Conservation (phyloP, 2,888 invertebrate species). For the Caenorhabditis sp. region DNA sequence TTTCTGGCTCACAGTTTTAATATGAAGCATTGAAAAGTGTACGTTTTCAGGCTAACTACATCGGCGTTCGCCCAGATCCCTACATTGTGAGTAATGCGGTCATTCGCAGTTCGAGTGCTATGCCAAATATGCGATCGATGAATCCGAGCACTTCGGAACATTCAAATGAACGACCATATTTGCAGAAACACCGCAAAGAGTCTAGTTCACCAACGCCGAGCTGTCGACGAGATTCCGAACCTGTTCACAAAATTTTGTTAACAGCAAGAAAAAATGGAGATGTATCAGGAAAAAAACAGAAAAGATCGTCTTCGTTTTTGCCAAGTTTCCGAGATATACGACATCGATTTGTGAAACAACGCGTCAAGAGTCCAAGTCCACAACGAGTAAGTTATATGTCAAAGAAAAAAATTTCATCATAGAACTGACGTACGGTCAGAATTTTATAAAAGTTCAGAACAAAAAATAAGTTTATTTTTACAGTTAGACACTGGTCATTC, state of each 20-base stretch:
- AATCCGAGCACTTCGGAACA: not conserved
- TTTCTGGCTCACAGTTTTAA: no score
- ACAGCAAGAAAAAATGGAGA: constrained; percentile 17
- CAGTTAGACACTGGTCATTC: no score
- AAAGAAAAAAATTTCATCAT: no score
- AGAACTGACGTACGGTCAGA: no score
- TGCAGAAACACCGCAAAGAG: not conserved
- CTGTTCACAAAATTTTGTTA: constrained; percentile 23
- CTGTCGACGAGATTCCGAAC: constrained; percentile 26
- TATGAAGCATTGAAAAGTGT: no score
- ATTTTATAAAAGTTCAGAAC: no score
- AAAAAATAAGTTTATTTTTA: no score
- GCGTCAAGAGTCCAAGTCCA: constrained; percentile 26
- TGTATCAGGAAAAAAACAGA: constrained; percentile 6
- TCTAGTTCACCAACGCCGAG: constrained; percentile 2
- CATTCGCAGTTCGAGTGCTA: constrained; percentile 29
- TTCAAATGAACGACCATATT: no score
- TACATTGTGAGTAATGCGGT: constrained; percentile 26
- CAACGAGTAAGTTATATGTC: constrained; percentile 13
- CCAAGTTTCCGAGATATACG: constrained; percentile 33
- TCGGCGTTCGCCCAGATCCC: constrained; percentile 23
- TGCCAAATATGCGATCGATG: constrained; percentile 14
- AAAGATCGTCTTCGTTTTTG: constrained; percentile 29
- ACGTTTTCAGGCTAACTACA: constrained; percentile 31
- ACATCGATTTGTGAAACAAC: constrained; percentile 16